A percentile compares a stretch with the other conserved stretches of the same genome.
phyloP scores from a whole-genome alignment of 1,140 invertebrate species.

The Bicyclus anynana region DNA sequence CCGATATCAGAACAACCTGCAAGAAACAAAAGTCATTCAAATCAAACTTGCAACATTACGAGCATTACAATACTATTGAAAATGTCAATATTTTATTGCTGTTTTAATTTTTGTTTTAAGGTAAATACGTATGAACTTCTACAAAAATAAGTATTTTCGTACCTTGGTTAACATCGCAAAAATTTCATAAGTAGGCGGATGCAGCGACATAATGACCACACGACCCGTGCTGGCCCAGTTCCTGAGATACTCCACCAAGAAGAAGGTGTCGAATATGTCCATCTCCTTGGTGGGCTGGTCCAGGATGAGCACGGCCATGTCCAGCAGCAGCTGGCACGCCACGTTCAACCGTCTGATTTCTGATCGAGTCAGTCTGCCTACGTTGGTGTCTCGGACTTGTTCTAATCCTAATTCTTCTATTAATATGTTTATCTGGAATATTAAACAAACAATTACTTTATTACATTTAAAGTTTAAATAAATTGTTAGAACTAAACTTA shows the following conservation, averaged over 20 bases:
- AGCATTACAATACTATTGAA: no score
- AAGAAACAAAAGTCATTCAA: constrained; percentile 8
- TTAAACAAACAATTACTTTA: background rate
- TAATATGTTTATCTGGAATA: constrained; percentile 85
- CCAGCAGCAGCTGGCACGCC: constrained; percentile 90
- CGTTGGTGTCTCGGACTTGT: constrained; percentile 88
- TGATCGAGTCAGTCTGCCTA: constrained; percentile 88
- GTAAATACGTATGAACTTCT: no score
- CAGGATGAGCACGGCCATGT: constrained; percentile 89
- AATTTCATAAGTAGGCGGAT: constrained; percentile 96
- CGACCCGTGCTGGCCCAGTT: constrained; percentile 93
- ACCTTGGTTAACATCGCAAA: constrained; percentile 92
- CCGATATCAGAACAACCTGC: constrained; percentile 90
- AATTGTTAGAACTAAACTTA: no score
- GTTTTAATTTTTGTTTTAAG: no score
- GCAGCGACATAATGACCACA: constrained; percentile 93
- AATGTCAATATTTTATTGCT: no score
- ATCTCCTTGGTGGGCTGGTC: constrained; percentile 95
- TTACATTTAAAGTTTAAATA: no score
- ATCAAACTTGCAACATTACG: background rate
- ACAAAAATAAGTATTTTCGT: background rate
- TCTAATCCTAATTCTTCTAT: constrained; percentile 94
- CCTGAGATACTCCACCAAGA: constrained; percentile 94
- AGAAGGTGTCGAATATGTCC: constrained; percentile 98
- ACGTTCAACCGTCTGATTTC: constrained; percentile 91